Conservation (phyloP, 92 coral and sea anemone genomes). For the Epizoanthus stellaris region DNA sequence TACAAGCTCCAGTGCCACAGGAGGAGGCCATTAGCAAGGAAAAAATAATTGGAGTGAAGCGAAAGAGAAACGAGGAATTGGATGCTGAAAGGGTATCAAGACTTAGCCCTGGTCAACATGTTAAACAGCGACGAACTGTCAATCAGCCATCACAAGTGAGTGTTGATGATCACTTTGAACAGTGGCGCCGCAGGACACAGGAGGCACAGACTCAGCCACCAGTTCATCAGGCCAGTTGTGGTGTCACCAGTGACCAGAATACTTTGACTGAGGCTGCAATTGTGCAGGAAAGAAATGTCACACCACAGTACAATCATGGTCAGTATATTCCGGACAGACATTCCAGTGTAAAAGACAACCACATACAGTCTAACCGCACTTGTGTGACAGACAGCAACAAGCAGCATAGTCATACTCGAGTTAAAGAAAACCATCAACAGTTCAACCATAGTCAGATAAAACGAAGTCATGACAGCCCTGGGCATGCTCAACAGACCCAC, state of each 20-base stretch:
- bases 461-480: background rate
- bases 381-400: conserved; percentile 22
- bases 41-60: background rate
- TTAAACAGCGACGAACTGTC: conserved; percentile 50
- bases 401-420: conserved; percentile 1
- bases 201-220: conserved; percentile 32
- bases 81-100: conserved; percentile 23
- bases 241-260: conserved; percentile 45
- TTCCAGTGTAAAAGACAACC: conserved; percentile 26
- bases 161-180: conserved; percentile 85
- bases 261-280: conserved; percentile 27
- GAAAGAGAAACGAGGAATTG: conserved; percentile 15
- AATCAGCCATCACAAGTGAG: conserved; percentile 72
- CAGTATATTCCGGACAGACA: conserved; percentile 21
- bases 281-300: conserved; percentile 29
- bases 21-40: conserved; percentile 1
- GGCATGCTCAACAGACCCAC: background rate
- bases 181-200: conserved; percentile 77
- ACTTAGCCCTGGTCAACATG: conserved; percentile 31
- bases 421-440: conserved; percentile 19
- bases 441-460: background rate
- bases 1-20: background rate
- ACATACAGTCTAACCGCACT: background rate
- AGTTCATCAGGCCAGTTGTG: conserved; percentile 15
- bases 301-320: conserved; percentile 13